These are phyloP conservation scores for Prosapia bicincta DNA, from an alignment of 2,888 invertebrate species.

Conservation along the genomic window DNA sequence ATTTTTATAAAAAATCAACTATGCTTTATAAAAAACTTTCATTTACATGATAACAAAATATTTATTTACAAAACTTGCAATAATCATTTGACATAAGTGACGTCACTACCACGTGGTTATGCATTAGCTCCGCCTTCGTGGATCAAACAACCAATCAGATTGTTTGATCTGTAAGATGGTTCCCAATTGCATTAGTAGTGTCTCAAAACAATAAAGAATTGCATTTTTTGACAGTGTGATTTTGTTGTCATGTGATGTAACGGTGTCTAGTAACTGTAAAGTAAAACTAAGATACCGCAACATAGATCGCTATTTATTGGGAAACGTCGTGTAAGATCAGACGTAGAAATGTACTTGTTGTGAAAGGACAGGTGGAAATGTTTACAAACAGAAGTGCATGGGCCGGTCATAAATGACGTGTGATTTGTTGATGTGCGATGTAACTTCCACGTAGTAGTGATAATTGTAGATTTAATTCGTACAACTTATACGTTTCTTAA, in stretches of 20 bases:
- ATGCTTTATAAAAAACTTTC: too few relatives aligned
- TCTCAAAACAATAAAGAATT: conserved; percentile 2
- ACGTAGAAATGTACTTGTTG: neutral
- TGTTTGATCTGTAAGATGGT: neutral
- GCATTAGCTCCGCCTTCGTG: conserved; percentile 20
- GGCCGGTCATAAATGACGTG: neutral
- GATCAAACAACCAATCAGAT: neutral
- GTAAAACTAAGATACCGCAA: neutral
- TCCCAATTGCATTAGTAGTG: neutral
- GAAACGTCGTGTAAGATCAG: neutral
- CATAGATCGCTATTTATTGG: neutral
- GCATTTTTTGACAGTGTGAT: neutral
- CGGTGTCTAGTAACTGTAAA: neutral
- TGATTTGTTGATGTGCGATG: neutral
- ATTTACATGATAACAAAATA: too few relatives aligned
- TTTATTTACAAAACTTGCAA: neutral
- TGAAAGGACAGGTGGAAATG: neutral
- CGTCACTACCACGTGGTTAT: conserved; percentile 26
- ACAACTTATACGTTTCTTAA: neutral
- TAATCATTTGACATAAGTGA: conserved; percentile 23
- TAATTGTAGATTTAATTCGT: neutral
- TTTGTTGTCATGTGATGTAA: neutral
- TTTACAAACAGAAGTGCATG: conserved; percentile 2
- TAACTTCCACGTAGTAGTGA: neutral
- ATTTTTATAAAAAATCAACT: too few relatives aligned